These are phyloP conservation scores for Philereme vetulata DNA, from an alignment of 2,888 invertebrate species.

Conservation along the genomic window DNA sequence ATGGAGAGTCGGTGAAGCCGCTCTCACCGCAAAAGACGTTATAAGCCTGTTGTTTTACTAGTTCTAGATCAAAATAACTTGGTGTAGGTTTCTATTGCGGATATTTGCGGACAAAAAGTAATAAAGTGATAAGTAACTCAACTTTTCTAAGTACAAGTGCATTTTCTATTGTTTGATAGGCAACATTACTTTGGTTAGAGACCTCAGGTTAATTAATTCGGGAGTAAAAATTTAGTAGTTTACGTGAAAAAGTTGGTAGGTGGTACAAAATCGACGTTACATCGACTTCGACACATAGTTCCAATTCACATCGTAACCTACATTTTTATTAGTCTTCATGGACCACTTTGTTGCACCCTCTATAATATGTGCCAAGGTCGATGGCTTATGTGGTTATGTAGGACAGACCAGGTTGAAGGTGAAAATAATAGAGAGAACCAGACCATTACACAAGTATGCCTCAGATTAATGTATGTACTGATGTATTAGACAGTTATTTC, in stretches of 20 bases:
- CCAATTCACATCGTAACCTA: slow-evolving; percentile 10
- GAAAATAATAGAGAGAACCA: not conserved
- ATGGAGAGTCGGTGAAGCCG: slow-evolving; percentile 16
- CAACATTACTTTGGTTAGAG: not conserved
- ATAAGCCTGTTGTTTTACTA: slow-evolving; percentile 12
- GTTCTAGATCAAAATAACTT: slow-evolving; percentile 12
- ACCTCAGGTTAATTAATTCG: too few relatives aligned
- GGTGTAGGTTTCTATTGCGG: slow-evolving; percentile 14
- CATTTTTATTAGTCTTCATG: slow-evolving; percentile 18
- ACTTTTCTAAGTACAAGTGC: not conserved
- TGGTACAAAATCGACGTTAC: too few relatives aligned
- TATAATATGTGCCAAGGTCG: not conserved
- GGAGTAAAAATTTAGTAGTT: too few relatives aligned
- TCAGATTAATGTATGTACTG: not conserved
- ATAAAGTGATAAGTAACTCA: not conserved
- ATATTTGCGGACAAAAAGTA: not conserved
- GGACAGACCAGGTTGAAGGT: slow-evolving; percentile 1
- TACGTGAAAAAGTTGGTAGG: too few relatives aligned
- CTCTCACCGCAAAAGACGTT: slow-evolving; percentile 15
- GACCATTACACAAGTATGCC: not conserved
- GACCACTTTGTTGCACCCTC: slow-evolving; percentile 12
- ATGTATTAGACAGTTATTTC: not conserved
- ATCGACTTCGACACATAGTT: not conserved
- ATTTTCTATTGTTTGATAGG: not conserved
- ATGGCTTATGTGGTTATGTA: not conserved